These are phyloP conservation scores for Dryoscopus gambensis DNA, from an alignment of 2,113 vertebrate genomes.

Conservation along the genomic window DNA sequence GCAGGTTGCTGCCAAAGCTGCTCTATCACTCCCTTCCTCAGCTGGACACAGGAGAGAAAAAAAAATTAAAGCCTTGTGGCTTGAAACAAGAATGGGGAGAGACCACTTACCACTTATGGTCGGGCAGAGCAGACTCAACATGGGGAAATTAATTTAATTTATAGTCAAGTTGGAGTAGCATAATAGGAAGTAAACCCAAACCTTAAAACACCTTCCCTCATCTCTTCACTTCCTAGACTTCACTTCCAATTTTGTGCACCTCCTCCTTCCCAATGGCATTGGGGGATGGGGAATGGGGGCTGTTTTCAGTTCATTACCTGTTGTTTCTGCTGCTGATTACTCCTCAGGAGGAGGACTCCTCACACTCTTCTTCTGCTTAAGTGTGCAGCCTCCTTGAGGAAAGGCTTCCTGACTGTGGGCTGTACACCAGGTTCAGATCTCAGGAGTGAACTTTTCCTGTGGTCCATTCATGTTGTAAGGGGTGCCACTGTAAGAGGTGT, in stretches of 20 bases:
- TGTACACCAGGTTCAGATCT: background rate
- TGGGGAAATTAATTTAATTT: background rate
- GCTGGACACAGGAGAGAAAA: background rate
- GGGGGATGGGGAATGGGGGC: background rate
- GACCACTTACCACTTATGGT: background rate
- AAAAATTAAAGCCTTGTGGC: background rate
- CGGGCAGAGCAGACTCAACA: fast-evolving
- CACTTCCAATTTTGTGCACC: background rate
- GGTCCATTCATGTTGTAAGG: background rate
- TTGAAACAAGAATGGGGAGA: background rate
- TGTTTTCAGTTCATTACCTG: background rate
- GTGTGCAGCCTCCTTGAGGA: background rate
- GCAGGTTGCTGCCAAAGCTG: background rate
- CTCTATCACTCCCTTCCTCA: background rate
- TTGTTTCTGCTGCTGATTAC: background rate
- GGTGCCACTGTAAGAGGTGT: background rate
- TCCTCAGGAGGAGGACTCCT: background rate
- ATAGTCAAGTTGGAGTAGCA: background rate
- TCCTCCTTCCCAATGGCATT: background rate
- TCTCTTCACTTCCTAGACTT: background rate
- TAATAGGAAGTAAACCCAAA: background rate
- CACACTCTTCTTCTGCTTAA: background rate
- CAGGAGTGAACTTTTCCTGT: background rate
- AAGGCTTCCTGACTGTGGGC: background rate
- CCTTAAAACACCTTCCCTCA: background rate